Evolutionary conservation across 1,140 invertebrate species (phyloP).

Genomic region (Melipona quadrifasciata): DNA sequence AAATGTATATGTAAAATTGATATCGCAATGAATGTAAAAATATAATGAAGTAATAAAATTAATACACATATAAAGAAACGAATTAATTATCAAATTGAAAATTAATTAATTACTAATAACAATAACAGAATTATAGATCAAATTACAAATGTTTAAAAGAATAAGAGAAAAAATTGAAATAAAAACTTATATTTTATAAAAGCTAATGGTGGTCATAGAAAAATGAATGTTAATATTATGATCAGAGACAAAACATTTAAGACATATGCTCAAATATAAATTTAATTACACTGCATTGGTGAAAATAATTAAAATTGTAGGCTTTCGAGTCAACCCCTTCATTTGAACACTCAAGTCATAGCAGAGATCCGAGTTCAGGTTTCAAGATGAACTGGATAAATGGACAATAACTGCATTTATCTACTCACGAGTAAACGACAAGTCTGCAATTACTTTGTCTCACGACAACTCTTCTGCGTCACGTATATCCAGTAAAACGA

Average conservation of each 20-base stretch:
- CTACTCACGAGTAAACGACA: background rate
- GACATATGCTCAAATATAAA: background rate
- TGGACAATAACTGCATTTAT: conserved; percentile 8
- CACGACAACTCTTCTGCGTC: conserved; percentile 3
- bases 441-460: conserved; percentile 11
- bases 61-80: no score
- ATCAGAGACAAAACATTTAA: no score
- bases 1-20: no score
- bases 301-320: background rate
- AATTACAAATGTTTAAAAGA: no score
- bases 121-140: no score
- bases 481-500: background rate
- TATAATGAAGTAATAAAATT: no score
- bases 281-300: background rate
- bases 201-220: background rate
- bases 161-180: background rate
- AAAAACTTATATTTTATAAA: background rate
- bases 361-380: background rate
- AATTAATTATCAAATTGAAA: no score
- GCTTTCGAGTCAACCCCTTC: background rate
- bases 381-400: background rate
- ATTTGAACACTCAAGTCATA: background rate
- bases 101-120: no score
- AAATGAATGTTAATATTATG: background rate
- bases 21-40: no score